A percentile compares a stretch with the other conserved stretches of the same genome.
Conservation (phyloP, 2,797 vertebrate genomes). For the Danio kyathit region DNA sequence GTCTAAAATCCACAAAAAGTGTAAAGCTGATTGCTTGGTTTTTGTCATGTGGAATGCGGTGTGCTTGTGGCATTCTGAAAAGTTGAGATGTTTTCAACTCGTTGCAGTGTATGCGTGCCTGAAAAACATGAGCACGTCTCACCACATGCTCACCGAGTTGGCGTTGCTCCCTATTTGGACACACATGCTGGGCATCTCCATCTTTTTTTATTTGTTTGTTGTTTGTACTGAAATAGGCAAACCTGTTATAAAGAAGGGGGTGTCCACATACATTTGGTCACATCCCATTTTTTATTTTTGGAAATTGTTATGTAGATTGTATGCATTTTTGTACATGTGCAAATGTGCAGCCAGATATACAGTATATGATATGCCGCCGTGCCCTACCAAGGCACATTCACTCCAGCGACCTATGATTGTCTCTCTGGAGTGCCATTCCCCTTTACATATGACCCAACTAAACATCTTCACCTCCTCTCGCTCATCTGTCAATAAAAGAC, state of each 20-base stretch:
- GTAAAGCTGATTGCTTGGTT: no score
- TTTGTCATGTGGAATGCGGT: no score
- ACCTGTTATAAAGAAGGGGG: not conserved
- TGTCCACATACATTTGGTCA: not conserved
- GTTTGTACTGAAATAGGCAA: not conserved
- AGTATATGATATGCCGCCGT: slow-evolving; percentile 14
- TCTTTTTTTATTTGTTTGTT: no score
- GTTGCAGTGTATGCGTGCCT: no score
- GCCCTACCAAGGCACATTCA: slow-evolving; percentile 31
- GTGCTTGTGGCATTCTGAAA: no score
- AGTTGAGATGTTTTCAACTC: no score
- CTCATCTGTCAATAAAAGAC: slow-evolving; percentile 14
- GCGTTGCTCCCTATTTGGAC: no score
- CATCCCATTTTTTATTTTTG: not conserved
- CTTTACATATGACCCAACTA: slow-evolving; percentile 41
- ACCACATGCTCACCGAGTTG: no score
- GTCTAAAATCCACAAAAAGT: no score
- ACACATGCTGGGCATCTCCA: no score
- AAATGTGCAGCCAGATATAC: slow-evolving; percentile 13
- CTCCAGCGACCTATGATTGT: slow-evolving; percentile 41
- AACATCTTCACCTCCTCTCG: slow-evolving; percentile 12
- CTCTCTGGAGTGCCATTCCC: slow-evolving; percentile 50
- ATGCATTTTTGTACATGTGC: not conserved
- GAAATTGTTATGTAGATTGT: not conserved
- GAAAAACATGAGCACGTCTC: no score